Evolutionary conservation across 2,113 vertebrate species (phyloP).

Genomic region (Euleptes europaea): DNA sequence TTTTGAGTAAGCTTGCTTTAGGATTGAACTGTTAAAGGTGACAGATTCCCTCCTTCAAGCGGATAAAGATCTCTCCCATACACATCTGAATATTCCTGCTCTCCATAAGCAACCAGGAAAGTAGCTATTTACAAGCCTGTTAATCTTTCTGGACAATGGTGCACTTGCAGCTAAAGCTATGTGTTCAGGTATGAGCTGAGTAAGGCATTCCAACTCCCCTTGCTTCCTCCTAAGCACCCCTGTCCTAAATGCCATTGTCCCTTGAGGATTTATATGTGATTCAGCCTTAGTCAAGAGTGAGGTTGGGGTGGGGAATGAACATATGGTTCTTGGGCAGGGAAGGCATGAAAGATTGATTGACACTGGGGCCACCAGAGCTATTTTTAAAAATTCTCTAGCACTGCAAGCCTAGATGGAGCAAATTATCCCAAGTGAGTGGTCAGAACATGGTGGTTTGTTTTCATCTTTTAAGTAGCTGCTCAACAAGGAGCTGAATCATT

Average conservation of each 20-base stretch:
- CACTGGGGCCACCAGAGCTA: neutral
- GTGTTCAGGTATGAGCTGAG: neutral
- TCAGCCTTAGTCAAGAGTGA: neutral
- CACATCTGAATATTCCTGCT: too few species aligned
- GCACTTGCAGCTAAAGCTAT: fast-evolving
- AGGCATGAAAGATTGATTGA: neutral
- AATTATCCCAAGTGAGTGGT: neutral
- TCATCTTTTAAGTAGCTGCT: neutral
- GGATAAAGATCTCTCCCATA: too few species aligned
- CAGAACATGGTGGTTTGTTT: neutral
- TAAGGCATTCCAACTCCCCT: too few species aligned
- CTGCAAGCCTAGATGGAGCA: neutral
- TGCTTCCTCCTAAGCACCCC: neutral
- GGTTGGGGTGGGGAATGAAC: neutral
- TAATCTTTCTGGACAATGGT: neutral
- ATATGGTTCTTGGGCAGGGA: neutral
- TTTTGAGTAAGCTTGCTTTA: too few species aligned
- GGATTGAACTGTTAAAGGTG: too few species aligned
- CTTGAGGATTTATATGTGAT: neutral
- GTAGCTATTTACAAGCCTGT: fast-evolving
- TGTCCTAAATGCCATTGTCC: too few species aligned
- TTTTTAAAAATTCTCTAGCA: neutral
- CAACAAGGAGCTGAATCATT: neutral
- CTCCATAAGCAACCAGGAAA: neutral
- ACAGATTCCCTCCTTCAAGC: too few species aligned